phyloP scores from a whole-genome alignment of 2,113 vertebrate genomes.

The Siniperca knerii region DNA sequence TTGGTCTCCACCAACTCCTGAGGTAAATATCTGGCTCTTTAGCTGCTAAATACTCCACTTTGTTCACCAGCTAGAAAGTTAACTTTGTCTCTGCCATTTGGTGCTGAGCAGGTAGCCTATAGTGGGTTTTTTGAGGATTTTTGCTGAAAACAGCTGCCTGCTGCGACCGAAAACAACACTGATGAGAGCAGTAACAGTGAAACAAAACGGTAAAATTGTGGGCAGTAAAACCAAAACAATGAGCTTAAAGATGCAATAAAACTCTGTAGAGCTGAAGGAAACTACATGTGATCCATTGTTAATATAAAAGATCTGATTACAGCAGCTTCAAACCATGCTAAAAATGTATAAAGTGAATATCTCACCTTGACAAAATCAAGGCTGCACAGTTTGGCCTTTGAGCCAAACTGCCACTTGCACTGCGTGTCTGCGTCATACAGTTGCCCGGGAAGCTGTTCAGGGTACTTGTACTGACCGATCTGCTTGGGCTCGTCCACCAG shows the following conservation, averaged over 20 bases:
- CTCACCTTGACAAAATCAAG: conserved; percentile 96
- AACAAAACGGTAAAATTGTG: not conserved
- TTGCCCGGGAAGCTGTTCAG: conserved; percentile 97
- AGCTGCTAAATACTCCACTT: not conserved
- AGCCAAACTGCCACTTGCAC: conserved; percentile 99
- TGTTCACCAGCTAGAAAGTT: not conserved
- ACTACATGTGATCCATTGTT: not conserved
- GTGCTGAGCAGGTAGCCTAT: not conserved
- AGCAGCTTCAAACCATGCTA: not conserved
- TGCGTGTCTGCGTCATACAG: conserved; percentile 97
- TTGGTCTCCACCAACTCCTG: not conserved
- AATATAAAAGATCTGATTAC: not conserved
- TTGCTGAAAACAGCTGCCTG: not conserved
- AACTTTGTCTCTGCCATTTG: not conserved
- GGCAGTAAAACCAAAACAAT: not conserved
- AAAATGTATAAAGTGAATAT: not conserved
- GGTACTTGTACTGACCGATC: conserved; percentile 95
- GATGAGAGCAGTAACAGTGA: not conserved
- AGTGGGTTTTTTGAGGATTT: not conserved
- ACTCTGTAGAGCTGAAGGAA: not conserved
- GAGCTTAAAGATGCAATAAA: not conserved
- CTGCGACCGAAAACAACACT: not conserved
- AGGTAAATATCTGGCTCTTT: not conserved
- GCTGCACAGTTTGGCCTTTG: conserved; percentile 94
- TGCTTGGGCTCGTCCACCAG: conserved; percentile 96